Evolutionary conservation across 64 coral and sea anemone genomes (phyloP), one percentile per base, ranked within the genome.

Genomic region (Stichodactyla helianthus): DNA sequence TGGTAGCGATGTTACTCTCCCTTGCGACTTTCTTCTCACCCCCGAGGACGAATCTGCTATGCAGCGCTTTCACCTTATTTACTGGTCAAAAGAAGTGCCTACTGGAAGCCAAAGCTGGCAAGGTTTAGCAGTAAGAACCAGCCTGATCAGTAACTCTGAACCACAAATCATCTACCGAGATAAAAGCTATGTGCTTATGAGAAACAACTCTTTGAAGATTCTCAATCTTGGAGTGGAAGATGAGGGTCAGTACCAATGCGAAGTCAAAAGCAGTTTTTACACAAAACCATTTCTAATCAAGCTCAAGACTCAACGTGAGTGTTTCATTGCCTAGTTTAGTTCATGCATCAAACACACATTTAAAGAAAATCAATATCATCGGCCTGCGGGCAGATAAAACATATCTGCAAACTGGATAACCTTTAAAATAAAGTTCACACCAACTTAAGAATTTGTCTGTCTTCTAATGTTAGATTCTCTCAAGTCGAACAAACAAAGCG

Each of bases 201-300:
- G 15, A 19, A 57, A 56, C 52, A 67, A 67, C 19, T 52, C 78
- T 18, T 6, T 81, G 35, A 81, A 13, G 4, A 81, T 81, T 6
- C 18, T 20, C 11, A 50, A 51, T 52, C 26, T 81, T 52, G 14
- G 5, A 2, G 26, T 12, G 12, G 78, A 35, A 52, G 78, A 81
- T 81, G 78, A 81, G 4, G 15, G 5, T 51, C 35, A 51, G 13
- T 81, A 81, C 78, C 35, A 81, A 11, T 81, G 78, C 20, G 78
- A 51, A 81, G 53, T 81, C 4, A 81, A 54, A 16, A 81, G 78
- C 53, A 81, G 78, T 54, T 81, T 81, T 11, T 81, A 81, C 11
- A 81, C 78, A 5, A 35, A 26, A 51, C 78, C 78, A 81, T 51
- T 5, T 50, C 4, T 81, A 0, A 35, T 35, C 31, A 35, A 35